Base-by-base conservation (phyloP, 1,140 invertebrate species). In the Cryptotermes secundus region DNA sequence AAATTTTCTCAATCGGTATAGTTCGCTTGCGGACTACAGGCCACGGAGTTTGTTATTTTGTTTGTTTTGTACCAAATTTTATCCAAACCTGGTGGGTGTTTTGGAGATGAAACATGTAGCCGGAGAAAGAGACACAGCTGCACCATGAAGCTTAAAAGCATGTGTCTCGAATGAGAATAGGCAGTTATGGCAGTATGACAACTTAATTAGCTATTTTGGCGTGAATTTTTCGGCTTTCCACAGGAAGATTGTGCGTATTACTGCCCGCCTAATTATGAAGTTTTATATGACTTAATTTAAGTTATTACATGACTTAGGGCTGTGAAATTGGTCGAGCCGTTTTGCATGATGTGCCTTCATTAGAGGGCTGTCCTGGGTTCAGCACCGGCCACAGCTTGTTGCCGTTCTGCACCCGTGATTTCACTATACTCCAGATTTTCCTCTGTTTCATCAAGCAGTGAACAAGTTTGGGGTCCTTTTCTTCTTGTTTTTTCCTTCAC, bases 211-310 rank as follows among this genome's bases (percentile, higher is more conserved):
- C 16, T 26, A 72, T n/a, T 49, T 72, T n/a, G 59, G 31, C 26
- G 26, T 72, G n/a, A 72, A 72, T 72, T 72, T 72, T 72, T 72
- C 26, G 59, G n/a, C 59, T 72, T 2, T 6, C 59, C n/a, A 9
- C 59, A 72, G 59, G 59, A 26, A 72, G 26, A 10, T 2, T 16
- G 7, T 72, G 59, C 26, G 59, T 72, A 10, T 72, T 31, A 72
- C n/a, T n/a, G 1, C 16, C 9, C 59, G 26, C 59, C n/a, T 72
- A 72, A 72, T 72, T 72, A 72, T 1, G 59, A n/a, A 72, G 14
- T n/a, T 72, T 72, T 72, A 72, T 72, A 72, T 72, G 26, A 72
- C n/a, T 31, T 72, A 72, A 72, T 72, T 31, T 72, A 31, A 72
- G 59, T 72, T 72, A 72, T 72, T 72, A 72, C 9, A 16, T 72